Evolutionary conservation across 2,888 invertebrate genomes (phyloP), one percentile per base, ranked within the genome.

Genomic region (Noctua pronuba): DNA sequence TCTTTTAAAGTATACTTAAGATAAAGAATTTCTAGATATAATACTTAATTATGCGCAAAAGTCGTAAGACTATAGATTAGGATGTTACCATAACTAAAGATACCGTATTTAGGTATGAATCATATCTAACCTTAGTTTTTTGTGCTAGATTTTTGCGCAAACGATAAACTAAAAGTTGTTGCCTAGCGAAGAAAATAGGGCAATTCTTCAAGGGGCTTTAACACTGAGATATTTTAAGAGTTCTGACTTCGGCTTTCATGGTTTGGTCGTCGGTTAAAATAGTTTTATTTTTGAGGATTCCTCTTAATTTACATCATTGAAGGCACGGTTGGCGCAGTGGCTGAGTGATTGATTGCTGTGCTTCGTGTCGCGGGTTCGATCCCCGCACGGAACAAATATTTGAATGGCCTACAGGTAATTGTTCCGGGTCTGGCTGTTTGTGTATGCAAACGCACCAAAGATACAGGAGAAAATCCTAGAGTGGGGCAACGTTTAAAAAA

Each of bases 71-170:
- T 79, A 70, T 24, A 83, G 69, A 79, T 79, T 52, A 83, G n/a
- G 7, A 66, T 71, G 60, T 84, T 70, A 67, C 52, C 52, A 28
- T 79, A 55, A 71, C n/a, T 58, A 31, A 24, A 55, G 58, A 83
- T 83, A 69, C 2, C 28, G 28, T 18, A 35, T 24, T 11, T 68
- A 28, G 55, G 28, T 35, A 80, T 72, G 80, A 81, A 60, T 62
- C 80, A 67, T 46, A 46, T 52, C 8, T 81, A 72, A 84, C 80
- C 73, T 80, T 31, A 84, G 80, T 66, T 84, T 49, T 49, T 84
- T 80, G 80, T 81, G 41, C 80, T 28, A 84, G 46, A 72, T 81
- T 64, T 69, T 72, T 49, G 7, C 3, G 16, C 60, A 35, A 41
- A 67, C 18, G 58, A 70, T 84, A 84, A 67, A 79, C 65, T 18